phyloP scores from a whole-genome alignment of 1,140 invertebrate genomes.

The Doryteuthis pealeii region DNA sequence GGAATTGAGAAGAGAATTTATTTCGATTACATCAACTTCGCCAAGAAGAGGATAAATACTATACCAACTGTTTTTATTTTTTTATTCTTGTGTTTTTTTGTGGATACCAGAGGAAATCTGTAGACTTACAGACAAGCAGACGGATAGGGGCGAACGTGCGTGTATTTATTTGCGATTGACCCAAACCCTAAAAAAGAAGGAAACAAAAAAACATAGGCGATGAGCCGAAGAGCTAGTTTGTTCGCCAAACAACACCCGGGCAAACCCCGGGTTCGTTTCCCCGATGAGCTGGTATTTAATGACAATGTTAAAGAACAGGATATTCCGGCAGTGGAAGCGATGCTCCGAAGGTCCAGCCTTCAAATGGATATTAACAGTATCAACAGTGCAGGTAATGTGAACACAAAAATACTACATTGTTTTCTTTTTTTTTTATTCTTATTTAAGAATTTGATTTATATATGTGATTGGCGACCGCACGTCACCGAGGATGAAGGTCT shows the following conservation, averaged over 20 bases:
- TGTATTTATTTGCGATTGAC: not conserved
- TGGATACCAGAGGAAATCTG: no score
- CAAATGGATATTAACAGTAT: slow-evolving; percentile 56
- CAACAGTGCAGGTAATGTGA: slow-evolving; percentile 48
- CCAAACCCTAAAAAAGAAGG: not conserved
- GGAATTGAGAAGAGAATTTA: no score
- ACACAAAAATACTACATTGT: not conserved
- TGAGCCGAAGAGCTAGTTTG: slow-evolving; percentile 56
- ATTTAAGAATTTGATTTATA: no score
- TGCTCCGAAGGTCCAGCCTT: slow-evolving; percentile 55
- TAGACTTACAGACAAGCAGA: not conserved
- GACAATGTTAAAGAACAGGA: slow-evolving; percentile 60
- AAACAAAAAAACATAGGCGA: slow-evolving; percentile 19
- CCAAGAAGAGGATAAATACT: no score
- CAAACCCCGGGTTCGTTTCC: slow-evolving; percentile 52
- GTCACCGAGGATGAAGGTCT: no score
- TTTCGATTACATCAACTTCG: no score
- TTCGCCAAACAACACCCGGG: slow-evolving; percentile 52
- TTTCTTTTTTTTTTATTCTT: not conserved
- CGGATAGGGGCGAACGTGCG: not conserved
- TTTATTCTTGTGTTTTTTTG: no score
- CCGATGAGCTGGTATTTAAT: slow-evolving; percentile 58
- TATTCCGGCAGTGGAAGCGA: slow-evolving; percentile 45
- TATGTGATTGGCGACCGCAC: no score
- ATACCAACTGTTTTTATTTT: no score